phyloP scores from a whole-genome alignment of 2,797 vertebrate species.

The Picus viridis region DNA sequence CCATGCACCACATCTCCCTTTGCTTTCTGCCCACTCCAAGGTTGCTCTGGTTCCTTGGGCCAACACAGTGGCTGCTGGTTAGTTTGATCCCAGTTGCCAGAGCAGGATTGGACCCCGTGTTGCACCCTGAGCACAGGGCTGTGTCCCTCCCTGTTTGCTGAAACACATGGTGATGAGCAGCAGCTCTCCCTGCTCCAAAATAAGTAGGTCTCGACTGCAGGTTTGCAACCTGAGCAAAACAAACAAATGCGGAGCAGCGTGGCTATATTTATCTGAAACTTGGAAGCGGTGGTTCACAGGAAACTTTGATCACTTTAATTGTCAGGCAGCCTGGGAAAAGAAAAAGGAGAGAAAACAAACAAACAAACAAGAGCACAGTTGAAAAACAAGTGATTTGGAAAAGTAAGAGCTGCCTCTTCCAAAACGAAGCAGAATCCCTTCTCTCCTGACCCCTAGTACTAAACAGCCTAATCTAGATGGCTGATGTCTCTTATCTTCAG shows the following conservation, averaged over 20 bases:
- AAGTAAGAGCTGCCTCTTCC: neutral
- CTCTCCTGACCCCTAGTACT: neutral
- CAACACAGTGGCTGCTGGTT: neutral
- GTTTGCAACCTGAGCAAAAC: conserved; percentile 45
- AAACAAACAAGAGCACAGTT: neutral
- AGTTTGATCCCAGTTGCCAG: neutral
- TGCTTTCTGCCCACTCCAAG: neutral
- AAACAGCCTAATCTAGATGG: neutral
- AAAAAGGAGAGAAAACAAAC: neutral
- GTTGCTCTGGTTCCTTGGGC: neutral
- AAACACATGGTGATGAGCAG: neutral
- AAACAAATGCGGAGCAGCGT: neutral
- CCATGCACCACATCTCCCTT: fast-evolving
- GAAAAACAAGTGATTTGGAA: neutral
- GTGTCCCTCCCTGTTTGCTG: neutral
- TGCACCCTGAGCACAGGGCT: neutral
- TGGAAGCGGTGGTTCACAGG: neutral
- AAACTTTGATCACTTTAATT: conserved; percentile 61
- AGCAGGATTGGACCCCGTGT: neutral
- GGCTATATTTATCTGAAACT: conserved; percentile 59
- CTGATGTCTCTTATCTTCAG: neutral
- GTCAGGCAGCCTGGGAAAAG: neutral
- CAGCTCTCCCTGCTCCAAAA: neutral
- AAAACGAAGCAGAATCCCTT: neutral
- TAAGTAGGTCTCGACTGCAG: conserved; percentile 54